Evolutionary conservation across 2,797 vertebrate genomes (phyloP), one percentile per base, ranked within the genome.

Genomic region (Tapirus indicus): DNA sequence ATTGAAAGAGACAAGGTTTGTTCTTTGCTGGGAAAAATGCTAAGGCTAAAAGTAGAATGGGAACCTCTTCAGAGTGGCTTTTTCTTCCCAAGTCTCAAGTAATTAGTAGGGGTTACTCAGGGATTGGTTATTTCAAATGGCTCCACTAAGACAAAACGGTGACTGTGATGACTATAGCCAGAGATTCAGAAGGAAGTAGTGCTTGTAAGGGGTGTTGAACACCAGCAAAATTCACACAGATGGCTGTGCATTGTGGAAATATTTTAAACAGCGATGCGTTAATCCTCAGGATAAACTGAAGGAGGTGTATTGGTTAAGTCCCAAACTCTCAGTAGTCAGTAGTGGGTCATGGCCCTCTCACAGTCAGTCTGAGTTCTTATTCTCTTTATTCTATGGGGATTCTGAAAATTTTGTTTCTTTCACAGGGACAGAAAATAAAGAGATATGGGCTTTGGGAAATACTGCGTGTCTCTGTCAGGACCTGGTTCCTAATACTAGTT

Each of bases 371-470:
- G 79, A 89, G 32, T 54, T 29, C 17, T 32, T n/a, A 17, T 79
- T 60, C 54, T 94, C 32, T 93, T 68, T 64, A 77, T 87, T 66
- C 60, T 68, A 3, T 64, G 10, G 44, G 21, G 21, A 41, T 87
- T 77, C 74, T 52, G 18, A 93, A 93, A 88, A 27, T 72, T 68
- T 38, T 38, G 66, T 82, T 80, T 95, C 69, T 94, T 96, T 91
- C 41, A 44, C 21, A 32, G 66, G 32, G 9, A 89, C 54, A 88
- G 29, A 44, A 96, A 94, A 44, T 60, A 60, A 72, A 68, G 79
- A 83, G 60, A 52, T 29, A 16, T 2, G 56, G 62, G 21, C 27
- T 85, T 96, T 96, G 56, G 75, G 71, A 95, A 95, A 88, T 56
- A 82, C 20, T 64, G 6, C 23, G 41, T 71, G 21, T 44, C 21